A percentile compares a stretch with the other conserved stretches of the same genome.
phyloP scores from a whole-genome alignment of 2,888 invertebrate genomes.

The Euplagia quadripunctaria region DNA sequence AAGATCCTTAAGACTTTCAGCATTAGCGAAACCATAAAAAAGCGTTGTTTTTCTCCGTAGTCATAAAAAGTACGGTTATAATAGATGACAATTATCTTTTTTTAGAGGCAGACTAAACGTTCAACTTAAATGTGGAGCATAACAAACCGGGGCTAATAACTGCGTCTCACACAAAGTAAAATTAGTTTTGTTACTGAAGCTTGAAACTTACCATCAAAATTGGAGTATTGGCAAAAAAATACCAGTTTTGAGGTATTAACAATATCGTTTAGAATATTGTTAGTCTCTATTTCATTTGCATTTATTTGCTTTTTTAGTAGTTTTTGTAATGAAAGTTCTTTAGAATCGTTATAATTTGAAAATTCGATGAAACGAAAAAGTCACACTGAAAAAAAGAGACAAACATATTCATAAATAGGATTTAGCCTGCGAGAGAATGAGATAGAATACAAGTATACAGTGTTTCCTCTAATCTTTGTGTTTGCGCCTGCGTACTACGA shows the following conservation, averaged over 20 bases:
- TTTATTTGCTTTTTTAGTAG: not conserved
- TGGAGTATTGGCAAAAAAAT: not conserved
- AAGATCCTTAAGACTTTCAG: not conserved
- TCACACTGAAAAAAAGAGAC: no score
- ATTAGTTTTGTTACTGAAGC: not conserved
- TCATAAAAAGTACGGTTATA: conserved; percentile 7
- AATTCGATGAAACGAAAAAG: no score
- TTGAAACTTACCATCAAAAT: not conserved
- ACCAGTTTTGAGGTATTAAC: not conserved
- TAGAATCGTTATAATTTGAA: no score
- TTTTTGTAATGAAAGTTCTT: not conserved
- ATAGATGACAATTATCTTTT: conserved; percentile 19
- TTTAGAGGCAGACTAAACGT: conserved; percentile 11
- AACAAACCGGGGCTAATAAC: conserved; percentile 43
- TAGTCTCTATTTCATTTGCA: not conserved
- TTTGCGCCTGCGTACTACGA: no score
- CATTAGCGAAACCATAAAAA: not conserved
- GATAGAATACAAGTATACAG: no score
- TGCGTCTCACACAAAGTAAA: conserved; percentile 34
- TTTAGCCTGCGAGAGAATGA: no score
- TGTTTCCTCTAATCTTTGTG: no score
- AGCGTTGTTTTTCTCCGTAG: not conserved
- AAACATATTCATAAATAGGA: no score
- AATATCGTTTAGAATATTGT: not conserved
- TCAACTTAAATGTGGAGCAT: conserved; percentile 38